A percentile compares a stretch with the other conserved stretches of the same genome.
These are phyloP conservation scores for Ceratina australensis DNA, from an alignment of 1,140 invertebrate genomes.

Conservation along the genomic window DNA sequence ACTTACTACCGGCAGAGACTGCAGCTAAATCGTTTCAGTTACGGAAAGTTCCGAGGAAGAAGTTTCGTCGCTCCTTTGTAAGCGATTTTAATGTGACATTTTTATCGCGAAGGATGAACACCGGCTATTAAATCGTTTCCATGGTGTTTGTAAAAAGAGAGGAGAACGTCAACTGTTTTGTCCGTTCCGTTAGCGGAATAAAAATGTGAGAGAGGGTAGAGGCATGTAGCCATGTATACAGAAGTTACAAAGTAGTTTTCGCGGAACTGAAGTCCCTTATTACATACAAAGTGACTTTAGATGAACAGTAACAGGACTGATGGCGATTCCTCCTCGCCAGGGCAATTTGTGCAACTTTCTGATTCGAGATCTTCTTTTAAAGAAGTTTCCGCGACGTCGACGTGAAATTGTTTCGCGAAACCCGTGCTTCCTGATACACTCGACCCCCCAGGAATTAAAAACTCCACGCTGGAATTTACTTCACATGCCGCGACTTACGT, in stretches of 20 bases:
- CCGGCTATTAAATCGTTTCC: conserved; percentile 29
- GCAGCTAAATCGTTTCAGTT: no score
- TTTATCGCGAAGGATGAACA: conserved; percentile 18
- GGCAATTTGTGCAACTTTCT: conserved; percentile 18
- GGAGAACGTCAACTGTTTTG: conserved; percentile 25
- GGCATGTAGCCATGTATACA: no score
- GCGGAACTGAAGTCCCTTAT: conserved; percentile 32
- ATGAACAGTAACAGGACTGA: conserved; percentile 36
- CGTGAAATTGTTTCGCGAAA: background rate
- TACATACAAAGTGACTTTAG: conserved; percentile 40
- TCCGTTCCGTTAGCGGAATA: conserved; percentile 2
- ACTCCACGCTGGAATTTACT: background rate
- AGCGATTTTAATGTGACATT: conserved; percentile 11
- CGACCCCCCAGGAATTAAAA: no score
- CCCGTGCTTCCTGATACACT: background rate
- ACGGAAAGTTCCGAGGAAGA: background rate
- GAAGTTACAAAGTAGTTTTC: conserved; percentile 43
- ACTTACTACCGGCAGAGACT: no score
- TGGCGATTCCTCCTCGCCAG: conserved; percentile 10
- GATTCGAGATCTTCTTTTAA: conserved; percentile 10
- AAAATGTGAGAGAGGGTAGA: conserved; percentile 30
- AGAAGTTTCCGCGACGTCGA: background rate
- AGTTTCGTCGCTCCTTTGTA: background rate
- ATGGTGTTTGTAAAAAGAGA: background rate
- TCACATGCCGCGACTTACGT: background rate